Base-by-base conservation (phyloP, 1,140 invertebrate genomes). In the Drosophila albomicans region DNA sequence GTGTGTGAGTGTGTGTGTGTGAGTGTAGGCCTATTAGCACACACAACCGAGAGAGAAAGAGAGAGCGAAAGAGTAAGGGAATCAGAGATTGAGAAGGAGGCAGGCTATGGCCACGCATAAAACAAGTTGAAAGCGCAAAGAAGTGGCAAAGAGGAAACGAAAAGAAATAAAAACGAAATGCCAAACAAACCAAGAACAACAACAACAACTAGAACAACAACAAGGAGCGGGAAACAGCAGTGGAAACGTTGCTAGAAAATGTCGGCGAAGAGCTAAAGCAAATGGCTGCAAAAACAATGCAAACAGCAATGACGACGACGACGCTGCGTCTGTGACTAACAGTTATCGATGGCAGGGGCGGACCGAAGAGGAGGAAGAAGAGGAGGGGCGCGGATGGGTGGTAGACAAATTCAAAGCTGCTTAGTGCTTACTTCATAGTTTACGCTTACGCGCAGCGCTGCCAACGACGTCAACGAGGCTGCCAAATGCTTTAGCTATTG, bases 361-460 rank as follows among this genome's bases (percentile, higher is more conserved):
- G 38, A 13, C 5, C 8, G n/a, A 46, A 15, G 15, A 11, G 5
- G 6, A 11, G 28, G n/a, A n/a, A 6, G 66, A 66, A 58, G 20
- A 20, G 38, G 30, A 6, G 13, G 30, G 13, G 16, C 10, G 16
- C 20, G 20, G 20, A 3, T 25, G 32, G 8, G 13, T 5, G 20
- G 76, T 72, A 88, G 72, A 77, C 78, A 78, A 67, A 81, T 77
- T 72, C 75, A 86, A 88, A 88, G 81, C 85, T 79, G 85, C 85
- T 89, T 89, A 87, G 69, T 57, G 80, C 84, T 87, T 87, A 89
- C 85, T 89, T 89, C 85, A 89, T 87, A 87, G 84, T 87, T 87
- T 80, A 84, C 61, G 67, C 66, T 73, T 45, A 73, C 84, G 78
- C 78, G 78, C 64, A 68, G 66, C 71, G 15, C 15, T 20, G 16